phyloP scores from a whole-genome alignment of 2,113 vertebrate genomes.

The Microcebus griseorufus region DNA sequence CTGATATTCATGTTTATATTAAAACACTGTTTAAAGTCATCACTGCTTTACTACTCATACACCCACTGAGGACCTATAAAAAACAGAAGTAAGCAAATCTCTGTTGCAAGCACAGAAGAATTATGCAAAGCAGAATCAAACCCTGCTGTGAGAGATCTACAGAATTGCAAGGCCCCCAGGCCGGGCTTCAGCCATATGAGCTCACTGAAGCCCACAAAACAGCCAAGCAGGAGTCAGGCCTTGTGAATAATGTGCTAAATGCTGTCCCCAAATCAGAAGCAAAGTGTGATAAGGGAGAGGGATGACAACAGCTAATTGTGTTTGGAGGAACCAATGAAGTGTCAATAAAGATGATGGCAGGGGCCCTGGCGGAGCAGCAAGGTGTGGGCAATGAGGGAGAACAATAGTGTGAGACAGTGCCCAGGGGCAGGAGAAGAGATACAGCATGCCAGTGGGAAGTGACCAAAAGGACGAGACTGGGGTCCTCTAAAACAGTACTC shows the following conservation, averaged over 20 bases:
- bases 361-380: not conserved
- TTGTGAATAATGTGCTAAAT: not conserved
- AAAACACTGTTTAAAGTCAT: too few relatives aligned
- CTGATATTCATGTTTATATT: not conserved
- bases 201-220: not conserved
- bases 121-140: not conserved
- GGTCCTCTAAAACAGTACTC: not conserved
- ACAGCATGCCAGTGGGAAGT: rapidly evolving
- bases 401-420: rapidly evolving
- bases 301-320: not conserved
- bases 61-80: not conserved
- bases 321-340: not conserved
- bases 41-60: not conserved
- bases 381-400: not conserved
- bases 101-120: not conserved
- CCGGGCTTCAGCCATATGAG: not conserved
- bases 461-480: not conserved
- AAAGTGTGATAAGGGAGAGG: not conserved
- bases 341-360: not conserved
- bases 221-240: not conserved
- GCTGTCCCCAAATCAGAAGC: not conserved
- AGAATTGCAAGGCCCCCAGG: rapidly evolving
- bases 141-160: not conserved
- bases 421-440: rapidly evolving
- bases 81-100: not conserved